Base-by-base conservation (phyloP, 2,797 vertebrate species). In the Threskiornis aethiopicus region DNA sequence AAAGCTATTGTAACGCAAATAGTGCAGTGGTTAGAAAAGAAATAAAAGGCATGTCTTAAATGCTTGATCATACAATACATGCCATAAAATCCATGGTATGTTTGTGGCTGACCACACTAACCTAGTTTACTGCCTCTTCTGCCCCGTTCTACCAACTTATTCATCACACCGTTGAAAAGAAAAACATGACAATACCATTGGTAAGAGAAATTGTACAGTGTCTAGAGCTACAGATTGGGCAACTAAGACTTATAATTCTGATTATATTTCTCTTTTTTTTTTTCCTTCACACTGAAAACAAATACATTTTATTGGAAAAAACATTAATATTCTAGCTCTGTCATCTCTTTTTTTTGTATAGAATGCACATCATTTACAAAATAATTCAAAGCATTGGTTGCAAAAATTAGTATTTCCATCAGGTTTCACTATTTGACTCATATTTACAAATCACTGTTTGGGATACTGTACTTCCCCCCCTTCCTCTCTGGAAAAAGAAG, bases 71-170 rank as follows among this genome's bases (percentile, higher is more conserved):
- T 96, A 91, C 89, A 96, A 95, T 79, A 61, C 87, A 52, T 94
- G 97, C 97, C 97, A 97, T 97, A 98, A 94, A 97, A 96, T 96
- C 94, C 84, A 87, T 76, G 94, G 87, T 94, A 97, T 96, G 96
- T 93, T 92, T 97, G 97, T 97, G 95, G 93, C 95, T 98, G 95
- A 97, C 94, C 90, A 49, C 87, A 65, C 73, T 96, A 96, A 98
- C 97, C 96, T 91, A 96, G 95, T 93, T 97, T 94, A 95, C 86
- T 97, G 94, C 96, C 90, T 96, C 92, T 97, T 82, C 96, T 92
- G 93, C 90, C 93, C 96, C 82, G 7, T 93, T 95, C 93, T 82
- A 82, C 93, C 22, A 9, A 17, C 58, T 85, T 81, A 41, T 28
- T 94, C 90, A 96, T 86, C 93, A 92, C 93, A 96, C 89, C 79